Evolutionary conservation across 2,797 vertebrate genomes (phyloP).

Genomic region (Vireo griseus): DNA sequence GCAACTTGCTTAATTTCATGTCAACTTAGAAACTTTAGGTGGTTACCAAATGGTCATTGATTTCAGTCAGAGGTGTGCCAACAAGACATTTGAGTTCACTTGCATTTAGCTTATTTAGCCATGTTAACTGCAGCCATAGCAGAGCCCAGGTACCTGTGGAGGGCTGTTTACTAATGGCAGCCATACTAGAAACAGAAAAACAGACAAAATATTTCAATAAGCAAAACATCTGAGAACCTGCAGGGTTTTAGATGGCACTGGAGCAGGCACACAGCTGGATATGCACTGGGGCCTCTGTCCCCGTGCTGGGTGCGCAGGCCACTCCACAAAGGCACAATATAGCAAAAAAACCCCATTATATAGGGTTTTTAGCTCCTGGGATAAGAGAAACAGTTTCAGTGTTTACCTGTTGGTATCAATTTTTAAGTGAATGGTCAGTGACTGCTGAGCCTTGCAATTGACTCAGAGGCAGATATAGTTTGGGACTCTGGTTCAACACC

Average conservation of each 20-base stretch:
- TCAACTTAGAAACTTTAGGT: neutral
- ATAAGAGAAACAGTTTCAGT: neutral
- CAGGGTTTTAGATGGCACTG: neutral
- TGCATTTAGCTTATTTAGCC: neutral
- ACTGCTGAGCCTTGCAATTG: neutral
- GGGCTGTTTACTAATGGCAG: neutral
- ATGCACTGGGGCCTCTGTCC: too few species aligned
- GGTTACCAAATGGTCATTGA: neutral
- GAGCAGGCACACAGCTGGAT: neutral
- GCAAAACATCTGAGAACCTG: neutral
- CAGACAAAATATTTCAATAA: neutral
- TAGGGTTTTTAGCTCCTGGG: neutral
- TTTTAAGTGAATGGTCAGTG: neutral
- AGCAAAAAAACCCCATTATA: neutral
- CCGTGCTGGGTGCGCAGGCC: neutral
- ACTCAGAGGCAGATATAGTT: neutral
- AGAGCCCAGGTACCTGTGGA: neutral
- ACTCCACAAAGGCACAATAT: neutral
- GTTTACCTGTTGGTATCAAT: neutral
- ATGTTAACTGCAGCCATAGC: neutral
- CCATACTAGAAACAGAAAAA: neutral
- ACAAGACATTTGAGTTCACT: neutral
- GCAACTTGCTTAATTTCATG: neutral
- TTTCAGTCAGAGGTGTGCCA: neutral
- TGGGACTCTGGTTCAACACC: neutral